A percentile compares a stretch with the other conserved stretches of the same genome.
Conservation (phyloP, 2,888 invertebrate genomes). For the Tiliacea aurago region DNA sequence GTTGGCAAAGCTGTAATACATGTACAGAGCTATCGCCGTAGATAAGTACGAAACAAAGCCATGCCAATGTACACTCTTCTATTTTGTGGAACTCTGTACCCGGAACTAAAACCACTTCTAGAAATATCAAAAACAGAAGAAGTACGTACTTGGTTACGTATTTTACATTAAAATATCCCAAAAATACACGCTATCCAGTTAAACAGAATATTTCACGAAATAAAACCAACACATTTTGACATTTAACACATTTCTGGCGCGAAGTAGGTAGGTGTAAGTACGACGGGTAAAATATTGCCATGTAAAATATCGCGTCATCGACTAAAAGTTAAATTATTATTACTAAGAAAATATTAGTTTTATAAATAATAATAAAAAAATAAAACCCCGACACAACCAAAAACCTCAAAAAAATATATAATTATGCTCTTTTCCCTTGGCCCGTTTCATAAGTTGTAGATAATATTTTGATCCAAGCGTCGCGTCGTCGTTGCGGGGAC, state of each 20-base stretch:
- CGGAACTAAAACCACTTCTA: neutral
- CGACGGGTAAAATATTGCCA: constrained; percentile 56
- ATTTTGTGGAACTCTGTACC: neutral
- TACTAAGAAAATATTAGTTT: too few relatives aligned
- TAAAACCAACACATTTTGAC: constrained; percentile 65
- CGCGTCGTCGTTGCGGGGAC: too few relatives aligned
- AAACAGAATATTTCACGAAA: constrained; percentile 37
- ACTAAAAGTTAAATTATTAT: too few relatives aligned
- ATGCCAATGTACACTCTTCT: constrained; percentile 33
- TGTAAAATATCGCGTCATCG: neutral
- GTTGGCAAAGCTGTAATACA: constrained; percentile 11
- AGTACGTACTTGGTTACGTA: constrained; percentile 47
- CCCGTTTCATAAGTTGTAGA: too few relatives aligned
- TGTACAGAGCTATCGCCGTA: constrained; percentile 31
- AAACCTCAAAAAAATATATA: too few relatives aligned
- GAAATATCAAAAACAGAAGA: constrained; percentile 12
- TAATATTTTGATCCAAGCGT: too few relatives aligned
- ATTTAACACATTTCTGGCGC: constrained; percentile 81
- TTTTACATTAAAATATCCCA: constrained; percentile 16
- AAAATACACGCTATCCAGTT: constrained; percentile 13
- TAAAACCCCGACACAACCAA: too few relatives aligned
- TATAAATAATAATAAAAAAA: too few relatives aligned
- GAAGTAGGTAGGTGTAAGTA: constrained; percentile 63
- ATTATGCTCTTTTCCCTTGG: too few relatives aligned
- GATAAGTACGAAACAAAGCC: constrained; percentile 51